Evolutionary conservation across 2,113 vertebrate species (phyloP), one percentile per base, ranked within the genome.

Genomic region (Ivindomyrus marchei): DNA sequence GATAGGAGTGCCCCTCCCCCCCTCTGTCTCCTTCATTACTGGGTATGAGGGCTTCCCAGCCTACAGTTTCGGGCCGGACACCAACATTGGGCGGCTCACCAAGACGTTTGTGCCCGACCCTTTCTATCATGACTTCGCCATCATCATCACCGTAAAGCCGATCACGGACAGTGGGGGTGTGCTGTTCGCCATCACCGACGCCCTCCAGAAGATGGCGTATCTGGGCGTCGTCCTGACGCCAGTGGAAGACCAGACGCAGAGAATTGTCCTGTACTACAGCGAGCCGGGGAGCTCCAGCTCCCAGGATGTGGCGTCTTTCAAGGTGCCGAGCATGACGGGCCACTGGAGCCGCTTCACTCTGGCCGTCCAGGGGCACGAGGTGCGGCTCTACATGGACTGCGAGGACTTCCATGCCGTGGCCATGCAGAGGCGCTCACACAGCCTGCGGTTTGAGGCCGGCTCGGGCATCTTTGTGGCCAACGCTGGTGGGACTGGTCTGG

Each of bases 401-500:
- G 98, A 99, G 93, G 97, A 98, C 50, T 96, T 97, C 83, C 94
- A 97, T 90, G 95, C 92, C 0, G 91, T 96, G 15, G 92, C 90
- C 66, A 97, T 99, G 93, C 92, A 90, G 91, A 95, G 98, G 80
- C 96, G 96, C 58, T 13, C 92, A 6, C 91, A 0, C 77, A 89
- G 96, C 24, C 93, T 99, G 91, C 94, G 92, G 3, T 98, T 99
- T 10, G 96, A 98, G 90, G 90, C 97, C 93, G 97, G 96, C 49
- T 98, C 98, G 0, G 98, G 98, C 15, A 96, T 99, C 95, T 99
- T 99, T 36, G 96, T 99, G 21, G 98, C 98, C 88, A 98, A 96
- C 1, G 98, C 98, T 0, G 98, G 98, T 83, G 98, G 96, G 11
- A 97, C 97, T 0, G 97, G 97, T 15, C 80, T 99, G 93, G 93